Conservation (phyloP, 2,113 vertebrate genomes). For the Sinocyclocheilus maitianheensis region DNA sequence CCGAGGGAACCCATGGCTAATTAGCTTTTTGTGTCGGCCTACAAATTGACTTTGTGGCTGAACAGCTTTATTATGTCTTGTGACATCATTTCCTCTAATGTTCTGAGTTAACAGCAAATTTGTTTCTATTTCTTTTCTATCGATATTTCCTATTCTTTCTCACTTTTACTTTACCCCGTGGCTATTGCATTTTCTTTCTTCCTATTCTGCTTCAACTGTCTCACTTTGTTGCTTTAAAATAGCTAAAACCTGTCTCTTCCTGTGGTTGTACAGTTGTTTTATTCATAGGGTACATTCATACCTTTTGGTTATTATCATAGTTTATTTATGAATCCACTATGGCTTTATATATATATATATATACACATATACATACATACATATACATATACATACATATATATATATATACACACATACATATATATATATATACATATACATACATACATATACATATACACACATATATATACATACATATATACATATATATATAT, state of each 20-base stretch:
- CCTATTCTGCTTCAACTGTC: neutral
- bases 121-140: neutral
- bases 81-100: neutral
- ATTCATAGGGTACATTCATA: neutral
- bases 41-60: neutral
- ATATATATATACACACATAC: too few species aligned
- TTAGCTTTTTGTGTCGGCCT: neutral
- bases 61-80: neutral
- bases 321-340: constrained; percentile 6
- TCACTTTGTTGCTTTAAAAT: neutral
- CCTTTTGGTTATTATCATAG: too few species aligned
- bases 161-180: neutral
- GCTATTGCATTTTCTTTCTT: neutral
- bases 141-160: neutral
- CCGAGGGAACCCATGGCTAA: neutral
- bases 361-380: neutral
- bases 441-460: too few species aligned
- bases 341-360: neutral
- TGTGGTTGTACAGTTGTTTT: neutral
- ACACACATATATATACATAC: too few species aligned
- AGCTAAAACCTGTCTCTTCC: neutral
- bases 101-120: neutral
- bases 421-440: too few species aligned
- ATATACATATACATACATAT: too few species aligned
- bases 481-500: too few species aligned